Base-by-base conservation (phyloP, 2,888 invertebrate species). In the Hypomecis punctinalis region DNA sequence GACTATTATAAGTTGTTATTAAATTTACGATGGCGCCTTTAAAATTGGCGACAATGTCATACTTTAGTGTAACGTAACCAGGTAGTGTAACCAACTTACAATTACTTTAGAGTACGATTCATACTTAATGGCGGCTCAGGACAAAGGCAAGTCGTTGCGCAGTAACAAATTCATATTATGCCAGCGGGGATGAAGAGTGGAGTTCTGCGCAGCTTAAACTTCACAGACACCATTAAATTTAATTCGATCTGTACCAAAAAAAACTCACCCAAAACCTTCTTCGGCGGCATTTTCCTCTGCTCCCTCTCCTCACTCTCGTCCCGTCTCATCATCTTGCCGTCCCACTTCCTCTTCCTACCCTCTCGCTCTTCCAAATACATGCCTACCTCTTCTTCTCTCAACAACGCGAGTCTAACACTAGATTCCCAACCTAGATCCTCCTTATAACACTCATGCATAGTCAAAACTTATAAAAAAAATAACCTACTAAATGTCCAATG, bases 261-360 rank as follows among this genome's bases (percentile, higher is more conserved):
- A 23, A 11, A 88, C 92, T 88, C 67, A 93, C 92, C 90, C 85
- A 92, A 88, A 76, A 89, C 69, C 69, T 93, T 93, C 83, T 92
- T 92, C 0, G 91, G 91, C 71, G 91, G 91, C 77, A 88, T 69
- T 69, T 85, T 91, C 81, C 89, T 81, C 78, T 86, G 89, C 66
- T 91, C 91, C 72, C 82, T 87, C 62, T 92, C 91, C 9, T 90
- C 91, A 0, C 77, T 78, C 11, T 85, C 90, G 43, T 89, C 90
- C 69, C 88, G 71, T 68, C 89, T 70, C 85, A 86, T 85, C 83
- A 80, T 84, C 84, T 84, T 90, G 71, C 84, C 83, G 73, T 85
- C 85, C 91, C 91, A 90, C 91, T 90, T 91, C 84, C 91, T 69
- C 81, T 91, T 91, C 81, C 89, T 77, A 0, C 87, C 87, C 74